A percentile compares a stretch with the other conserved stretches of the same genome.
phyloP scores from a whole-genome alignment of 2,888 invertebrate genomes.

The Pristionchus entomophagus region DNA sequence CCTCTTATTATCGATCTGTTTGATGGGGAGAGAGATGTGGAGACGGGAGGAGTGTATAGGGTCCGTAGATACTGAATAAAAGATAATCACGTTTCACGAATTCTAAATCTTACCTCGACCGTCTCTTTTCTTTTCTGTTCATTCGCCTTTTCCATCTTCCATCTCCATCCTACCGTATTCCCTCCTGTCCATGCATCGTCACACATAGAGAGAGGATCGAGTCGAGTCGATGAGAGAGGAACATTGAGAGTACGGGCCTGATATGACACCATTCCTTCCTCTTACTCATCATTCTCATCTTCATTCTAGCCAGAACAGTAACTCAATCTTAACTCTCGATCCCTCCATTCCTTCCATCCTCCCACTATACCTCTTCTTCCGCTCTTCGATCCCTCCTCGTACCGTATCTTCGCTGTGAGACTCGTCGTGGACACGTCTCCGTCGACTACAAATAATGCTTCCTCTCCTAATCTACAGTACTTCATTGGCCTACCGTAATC shows the following conservation, averaged over 20 bases:
- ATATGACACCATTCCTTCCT: not conserved
- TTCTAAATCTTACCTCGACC: not conserved
- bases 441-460: not conserved
- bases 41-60: not conserved
- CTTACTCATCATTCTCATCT: not conserved
- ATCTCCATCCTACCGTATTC: not conserved
- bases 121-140: not conserved
- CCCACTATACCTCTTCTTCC: not conserved
- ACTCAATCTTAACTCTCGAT: too few species aligned
- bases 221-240: not conserved
- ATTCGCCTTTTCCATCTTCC: constrained; percentile 17
- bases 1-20: not conserved
- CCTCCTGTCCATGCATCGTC: not conserved
- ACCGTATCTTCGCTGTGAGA: constrained; percentile 35
- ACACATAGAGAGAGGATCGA: not conserved
- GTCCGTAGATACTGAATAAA: not conserved
- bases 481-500: not conserved
- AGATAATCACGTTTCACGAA: not conserved
- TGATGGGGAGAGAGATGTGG: not conserved
- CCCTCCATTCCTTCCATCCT: not conserved
- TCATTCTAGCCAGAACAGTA: too few species aligned
- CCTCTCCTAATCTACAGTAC: not conserved
- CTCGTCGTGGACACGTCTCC: not conserved
- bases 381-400: constrained; percentile 26
- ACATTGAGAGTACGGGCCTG: not conserved